phyloP scores from a whole-genome alignment of 2,797 vertebrate genomes.

The Meda fulgida region DNA sequence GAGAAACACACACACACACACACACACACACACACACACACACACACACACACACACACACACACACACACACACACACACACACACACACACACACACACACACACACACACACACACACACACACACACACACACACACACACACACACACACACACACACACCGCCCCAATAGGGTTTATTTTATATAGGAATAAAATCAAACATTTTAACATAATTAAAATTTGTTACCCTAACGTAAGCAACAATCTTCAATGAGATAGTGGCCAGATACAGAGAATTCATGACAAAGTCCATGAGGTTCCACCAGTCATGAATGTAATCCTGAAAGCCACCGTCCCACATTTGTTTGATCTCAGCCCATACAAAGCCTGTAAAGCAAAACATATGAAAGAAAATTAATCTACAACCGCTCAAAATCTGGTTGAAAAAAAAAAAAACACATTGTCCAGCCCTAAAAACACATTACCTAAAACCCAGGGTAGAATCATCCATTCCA shows the following conservation, averaged over 20 bases:
- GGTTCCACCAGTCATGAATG: slow-evolving; percentile 98
- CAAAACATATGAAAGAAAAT: background rate
- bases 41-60: too few relatives aligned
- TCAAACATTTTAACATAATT: background rate
- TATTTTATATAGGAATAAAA: background rate
- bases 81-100: too few relatives aligned
- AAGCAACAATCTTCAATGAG: slow-evolving; percentile 96
- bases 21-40: too few relatives aligned
- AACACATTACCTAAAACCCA: slow-evolving; percentile 85
- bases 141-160: too few relatives aligned
- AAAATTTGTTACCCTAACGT: slow-evolving; percentile 84
- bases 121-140: too few relatives aligned
- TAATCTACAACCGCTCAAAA: background rate
- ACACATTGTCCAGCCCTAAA: background rate
- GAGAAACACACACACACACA: too few relatives aligned
- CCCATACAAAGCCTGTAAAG: slow-evolving; percentile 95
- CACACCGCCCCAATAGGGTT: background rate
- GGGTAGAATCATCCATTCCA: slow-evolving; percentile 99
- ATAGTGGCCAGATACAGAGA: slow-evolving; percentile 97
- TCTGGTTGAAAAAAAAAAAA: background rate
- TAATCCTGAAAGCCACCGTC: slow-evolving; percentile 98
- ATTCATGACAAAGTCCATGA: slow-evolving; percentile 99
- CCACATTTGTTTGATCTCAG: slow-evolving; percentile 99
- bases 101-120: too few relatives aligned
- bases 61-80: too few relatives aligned